Conservation (phyloP, 2,113 vertebrate genomes). For the Mystacornis crossleyi region DNA sequence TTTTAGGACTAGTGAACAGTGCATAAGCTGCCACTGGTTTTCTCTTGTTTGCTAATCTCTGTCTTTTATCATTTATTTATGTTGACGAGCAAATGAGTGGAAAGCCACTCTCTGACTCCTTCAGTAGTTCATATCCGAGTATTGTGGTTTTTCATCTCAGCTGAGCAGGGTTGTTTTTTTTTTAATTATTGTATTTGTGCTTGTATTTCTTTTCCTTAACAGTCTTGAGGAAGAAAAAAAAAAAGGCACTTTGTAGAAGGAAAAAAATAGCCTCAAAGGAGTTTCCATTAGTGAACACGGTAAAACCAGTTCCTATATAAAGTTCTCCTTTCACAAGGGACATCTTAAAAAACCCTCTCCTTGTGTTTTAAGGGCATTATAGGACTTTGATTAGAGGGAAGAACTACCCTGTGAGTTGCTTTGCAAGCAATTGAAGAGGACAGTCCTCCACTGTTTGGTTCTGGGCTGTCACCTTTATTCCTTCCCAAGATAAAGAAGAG, state of each 20-base stretch:
- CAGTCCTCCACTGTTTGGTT: not conserved
- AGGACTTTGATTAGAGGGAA: not conserved
- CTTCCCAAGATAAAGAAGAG: constrained; percentile 46
- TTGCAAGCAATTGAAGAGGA: not conserved
- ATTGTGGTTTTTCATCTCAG: not conserved
- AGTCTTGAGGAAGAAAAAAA: not conserved
- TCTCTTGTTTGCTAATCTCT: not conserved
- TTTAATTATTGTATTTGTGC: not conserved
- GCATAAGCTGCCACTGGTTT: not conserved
- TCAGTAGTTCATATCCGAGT: not conserved
- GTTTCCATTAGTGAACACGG: not conserved
- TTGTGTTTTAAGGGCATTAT: not conserved
- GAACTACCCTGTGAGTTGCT: not conserved
- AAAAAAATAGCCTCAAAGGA: not conserved
- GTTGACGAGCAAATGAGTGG: not conserved
- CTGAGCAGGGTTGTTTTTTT: not conserved
- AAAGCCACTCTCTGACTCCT: not conserved
- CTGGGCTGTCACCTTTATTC: constrained; percentile 55
- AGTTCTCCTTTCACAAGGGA: not conserved
- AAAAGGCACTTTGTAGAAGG: not conserved
- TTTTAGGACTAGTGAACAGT: not conserved
- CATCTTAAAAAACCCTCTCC: not conserved
- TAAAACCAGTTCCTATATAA: not conserved
- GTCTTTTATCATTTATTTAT: not conserved
- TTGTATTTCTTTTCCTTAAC: not conserved